Evolutionary conservation across 2,113 vertebrate genomes (phyloP).

Genomic region (Apeltes quadracus): DNA sequence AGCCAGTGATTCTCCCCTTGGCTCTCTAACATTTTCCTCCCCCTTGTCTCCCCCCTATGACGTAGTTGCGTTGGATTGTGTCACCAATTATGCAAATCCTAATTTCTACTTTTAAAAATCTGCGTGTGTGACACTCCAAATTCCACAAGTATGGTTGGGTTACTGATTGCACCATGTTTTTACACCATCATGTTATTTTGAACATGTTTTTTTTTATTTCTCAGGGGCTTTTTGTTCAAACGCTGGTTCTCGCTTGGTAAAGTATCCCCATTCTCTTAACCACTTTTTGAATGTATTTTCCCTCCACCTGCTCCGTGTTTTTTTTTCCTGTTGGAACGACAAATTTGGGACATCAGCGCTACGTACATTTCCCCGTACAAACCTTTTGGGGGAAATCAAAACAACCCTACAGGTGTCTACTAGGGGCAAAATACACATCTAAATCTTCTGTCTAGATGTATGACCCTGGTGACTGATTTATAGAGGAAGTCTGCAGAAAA

Average conservation of each 20-base stretch:
- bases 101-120: constrained; percentile 1
- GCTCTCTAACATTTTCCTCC: not conserved
- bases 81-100: constrained; percentile 9
- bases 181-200: not conserved
- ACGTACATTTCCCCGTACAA: not conserved
- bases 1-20: constrained; percentile 41
- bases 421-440: not conserved
- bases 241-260: not conserved
- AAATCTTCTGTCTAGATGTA: too few relatives aligned
- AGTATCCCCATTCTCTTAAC: not conserved
- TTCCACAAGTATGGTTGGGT: constrained; percentile 8
- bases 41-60: constrained; percentile 16
- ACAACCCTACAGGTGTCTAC: constrained; percentile 3
- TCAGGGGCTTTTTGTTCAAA: not conserved
- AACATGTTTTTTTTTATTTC: constrained; percentile 1
- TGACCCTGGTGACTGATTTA: too few relatives aligned
- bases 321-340: not conserved
- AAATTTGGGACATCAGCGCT: not conserved
- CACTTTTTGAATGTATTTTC: not conserved
- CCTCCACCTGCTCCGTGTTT: not conserved
- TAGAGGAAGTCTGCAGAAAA: not conserved
- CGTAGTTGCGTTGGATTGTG: constrained; percentile 2
- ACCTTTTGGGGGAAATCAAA: not conserved
- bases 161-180: not conserved
- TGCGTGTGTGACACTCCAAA: constrained; percentile 10